Evolutionary conservation across 2,113 vertebrate genomes (phyloP), one percentile per base, ranked within the genome.

Genomic region (Cyprinodon variegatus): DNA sequence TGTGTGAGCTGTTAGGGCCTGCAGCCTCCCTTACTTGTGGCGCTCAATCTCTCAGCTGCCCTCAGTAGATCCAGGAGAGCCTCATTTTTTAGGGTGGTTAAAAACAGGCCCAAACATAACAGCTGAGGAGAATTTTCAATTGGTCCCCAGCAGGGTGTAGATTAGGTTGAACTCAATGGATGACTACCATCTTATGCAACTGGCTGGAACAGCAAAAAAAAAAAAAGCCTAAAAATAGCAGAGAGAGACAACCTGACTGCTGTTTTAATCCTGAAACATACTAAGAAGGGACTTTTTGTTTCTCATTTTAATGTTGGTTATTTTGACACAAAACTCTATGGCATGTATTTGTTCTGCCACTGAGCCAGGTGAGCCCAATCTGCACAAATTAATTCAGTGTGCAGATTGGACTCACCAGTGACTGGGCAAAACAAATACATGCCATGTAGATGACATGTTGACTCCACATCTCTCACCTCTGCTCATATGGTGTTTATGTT

Each of bases 161-260:
- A 77, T 83, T 74, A 79, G 38, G 13, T 69, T 46, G 39, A 59
- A 40, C 61, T 45, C 76, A 77, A 67, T 4, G 40, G 79, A 79
- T 82, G 72, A 84, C 60, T 38, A 46, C 50, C 4, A 78, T 68
- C 8, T 86, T 83, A 84, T 53, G 77, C 86, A 89, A 87, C 83
- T n/a, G 50, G 29, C 71, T 7, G 61, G 71, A 87, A 68, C 45
- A 62, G 76, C 10, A 61, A 3, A 11, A 75, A 59, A n/a, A 48
- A 36, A 65, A 71, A 71, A 75, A 0, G 39, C 68, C 68, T 59
- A 65, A 70, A 81, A 81, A 87, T 78, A 86, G 81, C 70, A 45
- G 61, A 65, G 11, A 5, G 61, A 57, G 37, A 59, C 10, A 0
- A 11, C 45, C 10, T 0, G 68, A 61, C 77, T 71, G 80, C 61